These are phyloP conservation scores for Drosophila fulvimacula DNA, from an alignment of 2,888 invertebrate species.

Conservation along the genomic window DNA sequence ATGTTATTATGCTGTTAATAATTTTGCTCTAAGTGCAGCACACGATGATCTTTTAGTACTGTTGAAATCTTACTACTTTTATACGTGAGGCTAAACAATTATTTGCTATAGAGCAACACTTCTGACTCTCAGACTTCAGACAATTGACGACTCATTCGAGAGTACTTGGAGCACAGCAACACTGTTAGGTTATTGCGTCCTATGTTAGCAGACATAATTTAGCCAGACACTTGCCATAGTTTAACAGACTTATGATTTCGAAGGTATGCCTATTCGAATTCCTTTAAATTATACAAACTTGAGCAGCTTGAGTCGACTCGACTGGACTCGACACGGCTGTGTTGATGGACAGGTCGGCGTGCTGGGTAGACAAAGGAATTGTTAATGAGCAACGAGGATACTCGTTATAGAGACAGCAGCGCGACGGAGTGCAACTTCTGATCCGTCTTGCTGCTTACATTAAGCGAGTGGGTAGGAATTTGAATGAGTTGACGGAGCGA, in stretches of 20 bases:
- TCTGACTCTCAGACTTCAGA: not conserved
- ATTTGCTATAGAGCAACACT: not conserved
- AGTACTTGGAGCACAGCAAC: not conserved
- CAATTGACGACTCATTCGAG: not conserved
- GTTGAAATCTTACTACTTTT: not conserved
- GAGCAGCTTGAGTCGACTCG: constrained; percentile 1
- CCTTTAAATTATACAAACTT: constrained; percentile 13
- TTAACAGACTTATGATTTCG: not conserved
- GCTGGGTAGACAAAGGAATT: constrained; percentile 71
- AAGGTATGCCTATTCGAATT: not conserved
- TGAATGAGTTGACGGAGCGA: constrained; percentile 31
- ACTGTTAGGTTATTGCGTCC: not conserved
- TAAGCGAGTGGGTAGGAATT: constrained; percentile 69
- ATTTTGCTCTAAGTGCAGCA: not conserved
- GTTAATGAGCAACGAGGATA: constrained; percentile 60
- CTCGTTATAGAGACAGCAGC: constrained; percentile 14
- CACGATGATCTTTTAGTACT: too few relatives aligned
- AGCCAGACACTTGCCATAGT: not conserved
- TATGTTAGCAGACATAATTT: not conserved
- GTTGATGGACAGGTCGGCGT: constrained; percentile 64
- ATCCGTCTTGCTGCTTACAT: constrained; percentile 77
- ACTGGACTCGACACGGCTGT: not conserved
- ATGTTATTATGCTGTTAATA: not conserved
- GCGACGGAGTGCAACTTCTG: constrained; percentile 36
- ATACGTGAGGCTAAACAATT: not conserved